phyloP scores from a whole-genome alignment of 2,888 invertebrate species.

The Polyploca ridens region DNA sequence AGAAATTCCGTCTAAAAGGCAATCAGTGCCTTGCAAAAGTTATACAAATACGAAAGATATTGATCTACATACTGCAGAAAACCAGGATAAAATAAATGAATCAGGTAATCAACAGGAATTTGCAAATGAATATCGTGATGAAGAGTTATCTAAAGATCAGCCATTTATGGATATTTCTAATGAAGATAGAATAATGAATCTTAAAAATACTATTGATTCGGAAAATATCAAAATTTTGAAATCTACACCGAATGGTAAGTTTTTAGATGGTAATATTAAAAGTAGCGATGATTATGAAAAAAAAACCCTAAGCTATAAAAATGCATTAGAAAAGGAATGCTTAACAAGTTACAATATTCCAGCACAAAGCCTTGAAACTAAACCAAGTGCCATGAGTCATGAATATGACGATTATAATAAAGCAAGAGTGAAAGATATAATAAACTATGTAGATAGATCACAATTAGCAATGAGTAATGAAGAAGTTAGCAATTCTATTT shows the following conservation, averaged over 20 bases:
- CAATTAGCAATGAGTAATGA: neutral
- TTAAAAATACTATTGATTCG: neutral
- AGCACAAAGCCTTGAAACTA: neutral
- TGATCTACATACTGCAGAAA: neutral
- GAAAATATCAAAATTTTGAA: neutral
- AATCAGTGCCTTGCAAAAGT: neutral
- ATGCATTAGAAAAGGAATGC: neutral
- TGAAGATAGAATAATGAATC: neutral
- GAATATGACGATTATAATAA: neutral
- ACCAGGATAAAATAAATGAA: constrained; percentile 3
- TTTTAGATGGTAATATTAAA: neutral
- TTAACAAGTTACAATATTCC: neutral
- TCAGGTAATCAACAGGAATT: constrained; percentile 7
- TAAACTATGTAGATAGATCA: neutral
- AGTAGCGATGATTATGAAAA: neutral
- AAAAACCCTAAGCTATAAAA: too few species aligned
- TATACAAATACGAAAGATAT: neutral
- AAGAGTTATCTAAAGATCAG: neutral
- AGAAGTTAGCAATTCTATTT: neutral
- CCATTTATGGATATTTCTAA: neutral
- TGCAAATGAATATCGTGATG: neutral
- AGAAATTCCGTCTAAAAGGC: neutral
- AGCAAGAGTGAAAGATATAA: neutral
- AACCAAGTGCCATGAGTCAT: neutral
- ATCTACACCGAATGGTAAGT: neutral